Percentiles rank a stretch among this genome's conserved stretches.
Evolutionary conservation across 2,888 invertebrate genomes (phyloP).

Genomic region (Cryptocephalus moraei): DNA sequence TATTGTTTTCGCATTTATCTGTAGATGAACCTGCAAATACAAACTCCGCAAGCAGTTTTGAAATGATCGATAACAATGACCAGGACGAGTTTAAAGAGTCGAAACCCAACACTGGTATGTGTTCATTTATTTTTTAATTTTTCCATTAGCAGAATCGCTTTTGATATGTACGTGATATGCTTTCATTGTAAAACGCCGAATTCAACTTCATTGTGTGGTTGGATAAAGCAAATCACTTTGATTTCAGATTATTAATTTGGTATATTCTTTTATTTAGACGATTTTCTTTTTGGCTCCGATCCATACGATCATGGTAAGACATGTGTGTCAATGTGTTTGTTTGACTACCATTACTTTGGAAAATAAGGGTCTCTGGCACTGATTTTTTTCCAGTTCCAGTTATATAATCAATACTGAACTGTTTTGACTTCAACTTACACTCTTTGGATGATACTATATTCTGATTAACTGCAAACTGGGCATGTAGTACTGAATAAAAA

Average conservation of each 20-base stretch:
- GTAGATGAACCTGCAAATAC: constrained; percentile 41
- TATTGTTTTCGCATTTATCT: constrained; percentile 23
- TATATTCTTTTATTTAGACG: constrained; percentile 15
- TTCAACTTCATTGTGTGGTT: too few species aligned
- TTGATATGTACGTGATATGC: too few species aligned
- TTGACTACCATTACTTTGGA: not conserved
- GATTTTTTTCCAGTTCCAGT: too few species aligned
- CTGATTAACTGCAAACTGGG: not conserved
- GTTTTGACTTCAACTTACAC: too few species aligned
- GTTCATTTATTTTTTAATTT: not conserved
- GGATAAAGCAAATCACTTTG: too few species aligned
- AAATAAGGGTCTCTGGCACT: too few species aligned
- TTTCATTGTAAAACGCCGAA: too few species aligned
- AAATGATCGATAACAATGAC: constrained; percentile 55
- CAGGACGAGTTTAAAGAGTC: constrained; percentile 30
- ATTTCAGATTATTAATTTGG: constrained; percentile 1
- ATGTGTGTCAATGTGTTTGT: constrained; percentile 9
- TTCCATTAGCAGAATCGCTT: not conserved
- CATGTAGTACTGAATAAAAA: not conserved
- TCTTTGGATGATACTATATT: too few species aligned
- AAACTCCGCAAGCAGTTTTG: constrained; percentile 54
- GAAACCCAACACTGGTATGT: constrained; percentile 24
- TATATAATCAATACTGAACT: too few species aligned
- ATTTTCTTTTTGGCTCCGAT: constrained; percentile 9
- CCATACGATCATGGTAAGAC: constrained; percentile 13